Base-by-base conservation (phyloP, 2,888 invertebrate genomes). In the Corbicula japonica region DNA sequence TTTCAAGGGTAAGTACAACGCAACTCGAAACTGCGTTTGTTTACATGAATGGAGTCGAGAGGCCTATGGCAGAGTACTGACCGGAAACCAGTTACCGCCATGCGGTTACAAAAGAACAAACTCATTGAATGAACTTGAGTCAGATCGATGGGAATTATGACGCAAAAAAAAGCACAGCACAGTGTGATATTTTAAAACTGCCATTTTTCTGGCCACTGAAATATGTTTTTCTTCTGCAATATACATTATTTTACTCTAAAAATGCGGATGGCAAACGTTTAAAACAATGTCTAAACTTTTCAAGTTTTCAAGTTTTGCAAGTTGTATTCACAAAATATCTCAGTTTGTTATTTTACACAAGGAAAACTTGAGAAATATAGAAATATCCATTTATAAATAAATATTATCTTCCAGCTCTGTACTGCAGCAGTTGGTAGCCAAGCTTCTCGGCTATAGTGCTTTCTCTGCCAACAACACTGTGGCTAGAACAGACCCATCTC, bases 1-100 rank as follows among this genome's bases (percentile, higher is more conserved):
- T 54, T 32, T 23, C 23, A 54, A 54, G 54, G 54, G 54, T 54
- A 54, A 8, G 30, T n/a, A n/a, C n/a, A n/a, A n/a, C n/a, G n/a
- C n/a, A n/a, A n/a, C n/a, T n/a, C 4, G 10, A 50, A 3, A 4
- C 21, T 46, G 5, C 46, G 5, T 12, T 12, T 46, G 6, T 18
- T 46, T 18, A 5, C 6, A 10, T 46, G 5, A 4, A n/a, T 46
- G 21, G 5, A 10, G 5, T 10, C 4, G 5, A n/a, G 18, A 10
- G 5, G 46, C 26, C 28, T 4, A 23, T 23, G 23, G 10, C 6
- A 5, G 10, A 8, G 28, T 50, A 21, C 4, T 50, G 50, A 3
- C 2, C 10, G 4, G n/a, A 28, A 10, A 23, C 4, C 50, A n/a
- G n/a, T n/a, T 21, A 23, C 50, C 2, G 6, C 12, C 21, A 48